Base-by-base conservation (phyloP, 2,113 vertebrate species). In the Mus spicilegus region DNA sequence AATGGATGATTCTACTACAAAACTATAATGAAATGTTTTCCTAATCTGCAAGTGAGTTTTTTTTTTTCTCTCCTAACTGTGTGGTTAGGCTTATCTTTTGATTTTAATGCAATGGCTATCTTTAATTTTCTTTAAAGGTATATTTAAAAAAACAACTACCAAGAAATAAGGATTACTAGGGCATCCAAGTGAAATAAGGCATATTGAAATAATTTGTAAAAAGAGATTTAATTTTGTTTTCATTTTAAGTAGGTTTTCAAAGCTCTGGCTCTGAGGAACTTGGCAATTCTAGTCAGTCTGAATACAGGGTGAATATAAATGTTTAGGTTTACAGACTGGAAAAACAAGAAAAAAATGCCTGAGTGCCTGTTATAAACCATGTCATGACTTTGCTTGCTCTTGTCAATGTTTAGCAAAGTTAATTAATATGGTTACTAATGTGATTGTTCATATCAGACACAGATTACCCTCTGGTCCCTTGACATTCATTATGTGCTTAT, bases 201-300 rank as follows among this genome's bases (percentile, higher is more conserved):
- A 87, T 70, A 69, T 5, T 90, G 72, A 91, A 89, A 76, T 93
- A 16, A 51, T 73, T 96, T 95, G 36, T 33, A 67, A 92, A 91
- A 36, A 49, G 81, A 6, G 8, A 0, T 46, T 61, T 17, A 16
- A 16, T 36, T 51, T 73, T 88, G 49, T 70, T 49, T 61, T 30
- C 6, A 42, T 63, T 89, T 82, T 73, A 77, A 46, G 6, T 92
- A 80, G 36, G 5, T 78, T 96, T 93, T 42, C 30, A 93, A 14
- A 77, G 77, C 24, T 84, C 20, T 46, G 69, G 46, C 11, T 95
- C 39, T 87, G 5, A 90, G 30, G 36, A 91, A 82, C 12, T 49
- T 76, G 26, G n/a, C 7, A 3, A 56, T 3, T 85, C 49, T 75
- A 39, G 22, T 78, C 9, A 17, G 12, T 89, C 33, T 77, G 82